Base-by-base conservation (phyloP, 2,888 invertebrate genomes). In the Drosophila monieri region DNA sequence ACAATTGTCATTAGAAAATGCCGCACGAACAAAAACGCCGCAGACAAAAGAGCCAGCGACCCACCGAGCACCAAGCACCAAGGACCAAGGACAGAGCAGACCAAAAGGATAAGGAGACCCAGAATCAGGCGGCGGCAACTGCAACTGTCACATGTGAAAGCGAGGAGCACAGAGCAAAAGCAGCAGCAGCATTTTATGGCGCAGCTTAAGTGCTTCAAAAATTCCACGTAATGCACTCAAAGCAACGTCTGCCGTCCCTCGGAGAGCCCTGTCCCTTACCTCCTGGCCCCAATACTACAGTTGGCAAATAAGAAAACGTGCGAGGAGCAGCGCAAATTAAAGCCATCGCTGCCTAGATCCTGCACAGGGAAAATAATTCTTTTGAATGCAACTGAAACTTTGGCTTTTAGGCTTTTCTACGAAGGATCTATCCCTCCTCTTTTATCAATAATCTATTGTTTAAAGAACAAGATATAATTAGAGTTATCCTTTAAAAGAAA, bases 1-100 rank as follows among this genome's bases (percentile, higher is more conserved):
- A 85, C 89, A 89, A 89, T 90, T 90, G 90, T 88, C 88, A 89
- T 90, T 88, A 89, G 89, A 88, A 84, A 86, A 80, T 85, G 88
- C 78, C 77, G 80, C 85, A 89, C 85, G 85, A 81, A 85, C 88
- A 87, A 89, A 85, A 85, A 88, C 75, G 81, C 62, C 71, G 77
- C 83, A 85, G 81, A 85, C 66, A 69, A 88, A 76, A 80, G 72
- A 71, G 58, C 70, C 67, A 64, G 66, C 78, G 43, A 78, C 76
- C 73, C 79, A 81, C 72, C 74, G 46, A 54, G 72, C 61, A 60
- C 72, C 74, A 48, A 54, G 72, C 61, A 60, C 44, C 39, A 62
- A 52, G 51, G 27, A 32, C 61, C 43, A 27, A 37, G 27, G 35
- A 49, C 46, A 44, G 44, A 57, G 53, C 9, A 27, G 3, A 32